phyloP scores from a whole-genome alignment of 2,888 invertebrate species.

The Timema podura region DNA sequence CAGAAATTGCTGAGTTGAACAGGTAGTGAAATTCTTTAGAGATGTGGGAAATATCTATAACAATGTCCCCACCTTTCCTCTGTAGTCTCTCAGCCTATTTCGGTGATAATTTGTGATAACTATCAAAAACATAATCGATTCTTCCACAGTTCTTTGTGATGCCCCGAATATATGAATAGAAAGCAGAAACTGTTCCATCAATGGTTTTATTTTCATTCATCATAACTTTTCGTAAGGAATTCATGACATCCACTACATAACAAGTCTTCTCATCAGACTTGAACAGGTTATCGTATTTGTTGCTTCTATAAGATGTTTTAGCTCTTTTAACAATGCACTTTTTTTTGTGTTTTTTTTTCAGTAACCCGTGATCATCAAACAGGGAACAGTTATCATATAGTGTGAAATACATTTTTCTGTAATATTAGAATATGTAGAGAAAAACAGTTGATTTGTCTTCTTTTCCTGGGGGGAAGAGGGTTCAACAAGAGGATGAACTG shows the following conservation, averaged over 20 bases:
- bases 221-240: neutral
- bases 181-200: neutral
- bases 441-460: no score
- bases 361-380: no score
- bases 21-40: neutral
- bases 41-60: neutral
- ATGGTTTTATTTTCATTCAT: neutral
- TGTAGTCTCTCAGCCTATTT: neutral
- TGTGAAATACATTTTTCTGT: no score
- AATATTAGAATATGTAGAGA: no score
- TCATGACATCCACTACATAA: neutral
- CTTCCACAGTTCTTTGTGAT: neutral
- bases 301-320: no score
- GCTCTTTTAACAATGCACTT: no score
- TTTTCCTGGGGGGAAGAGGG: no score
- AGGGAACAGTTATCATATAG: no score
- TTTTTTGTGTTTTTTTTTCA: no score
- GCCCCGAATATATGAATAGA: neutral
- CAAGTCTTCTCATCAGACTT: neutral
- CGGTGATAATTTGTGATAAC: neutral
- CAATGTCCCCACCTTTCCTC: neutral
- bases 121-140: conserved; percentile 1
- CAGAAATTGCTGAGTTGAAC: neutral
- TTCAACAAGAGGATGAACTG: no score
- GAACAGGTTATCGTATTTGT: neutral